Evolutionary conservation across 2,888 invertebrate genomes (phyloP).

Genomic region (Ochlodes sylvanus): DNA sequence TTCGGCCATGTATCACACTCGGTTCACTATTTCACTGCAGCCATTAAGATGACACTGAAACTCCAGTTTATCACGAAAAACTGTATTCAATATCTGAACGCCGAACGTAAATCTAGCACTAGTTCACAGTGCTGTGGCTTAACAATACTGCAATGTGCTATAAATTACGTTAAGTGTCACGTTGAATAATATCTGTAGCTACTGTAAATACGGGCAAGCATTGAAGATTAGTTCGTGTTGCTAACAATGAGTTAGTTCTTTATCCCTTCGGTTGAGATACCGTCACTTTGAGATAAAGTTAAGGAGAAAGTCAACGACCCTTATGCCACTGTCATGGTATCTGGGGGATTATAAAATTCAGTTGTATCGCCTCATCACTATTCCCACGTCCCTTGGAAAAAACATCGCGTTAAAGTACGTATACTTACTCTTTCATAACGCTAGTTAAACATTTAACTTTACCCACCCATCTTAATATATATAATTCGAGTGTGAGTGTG

Average conservation of each 20-base stretch:
- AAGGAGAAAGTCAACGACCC: too few relatives aligned
- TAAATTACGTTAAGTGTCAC: conserved; percentile 12
- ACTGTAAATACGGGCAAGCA: neutral
- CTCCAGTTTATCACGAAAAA: conserved; percentile 38
- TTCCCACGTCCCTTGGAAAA: too few relatives aligned
- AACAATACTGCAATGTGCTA: conserved; percentile 8
- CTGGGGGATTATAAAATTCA: too few relatives aligned
- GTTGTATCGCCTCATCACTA: too few relatives aligned
- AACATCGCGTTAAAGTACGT: too few relatives aligned
- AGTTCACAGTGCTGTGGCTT: conserved; percentile 5
- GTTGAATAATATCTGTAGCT: conserved; percentile 6
- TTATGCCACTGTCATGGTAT: too few relatives aligned
- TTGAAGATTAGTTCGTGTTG: conserved; percentile 2
- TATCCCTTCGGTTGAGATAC: too few relatives aligned
- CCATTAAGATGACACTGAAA: conserved; percentile 37
- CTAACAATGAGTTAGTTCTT: neutral
- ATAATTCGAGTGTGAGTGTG: too few relatives aligned
- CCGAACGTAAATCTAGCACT: conserved; percentile 32
- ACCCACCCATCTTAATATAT: too few relatives aligned
- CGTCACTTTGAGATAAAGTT: neutral
- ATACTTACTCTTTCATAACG: too few relatives aligned
- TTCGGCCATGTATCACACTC: conserved; percentile 23
- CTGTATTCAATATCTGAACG: conserved; percentile 38
- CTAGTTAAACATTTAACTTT: too few relatives aligned
- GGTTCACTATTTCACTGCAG: conserved; percentile 28